Percentiles rank a stretch among this genome's conserved stretches.
Conservation (phyloP, 2,113 vertebrate genomes). For the Hylia prasina region DNA sequence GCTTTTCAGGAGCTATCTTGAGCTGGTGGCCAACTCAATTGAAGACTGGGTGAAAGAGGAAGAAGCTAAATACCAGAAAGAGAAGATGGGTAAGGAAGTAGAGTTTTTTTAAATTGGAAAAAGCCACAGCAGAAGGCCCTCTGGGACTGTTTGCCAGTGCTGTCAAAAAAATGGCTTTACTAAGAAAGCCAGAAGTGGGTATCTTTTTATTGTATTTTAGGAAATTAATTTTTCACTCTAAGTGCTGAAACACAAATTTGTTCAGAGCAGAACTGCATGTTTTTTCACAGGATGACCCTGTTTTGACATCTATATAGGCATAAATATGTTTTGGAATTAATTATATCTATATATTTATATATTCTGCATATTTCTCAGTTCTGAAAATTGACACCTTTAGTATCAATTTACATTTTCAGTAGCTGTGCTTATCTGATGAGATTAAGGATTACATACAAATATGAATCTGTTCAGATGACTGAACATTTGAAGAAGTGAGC, state of each 20-base stretch:
- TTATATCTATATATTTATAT: not conserved
- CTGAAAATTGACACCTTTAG: not conserved
- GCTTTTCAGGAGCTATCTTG: conserved; percentile 80
- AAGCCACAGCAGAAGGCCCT: not conserved
- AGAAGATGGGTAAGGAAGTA: conserved; percentile 59
- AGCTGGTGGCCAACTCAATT: conserved; percentile 80
- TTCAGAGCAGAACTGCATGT: not conserved
- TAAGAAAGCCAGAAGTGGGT: conserved; percentile 50
- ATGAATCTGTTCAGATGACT: not conserved
- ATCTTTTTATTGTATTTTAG: not conserved
- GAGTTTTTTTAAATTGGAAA: not conserved
- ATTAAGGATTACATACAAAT: not conserved
- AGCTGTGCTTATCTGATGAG: not conserved
- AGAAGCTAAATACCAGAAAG: conserved; percentile 75
- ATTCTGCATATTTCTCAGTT: not conserved
- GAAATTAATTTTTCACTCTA: not conserved
- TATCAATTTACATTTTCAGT: not conserved
- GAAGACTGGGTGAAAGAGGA: conserved; percentile 81
- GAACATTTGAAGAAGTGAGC: not conserved
- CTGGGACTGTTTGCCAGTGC: not conserved
- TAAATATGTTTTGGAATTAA: not conserved
- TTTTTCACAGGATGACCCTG: not conserved
- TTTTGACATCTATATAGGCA: not conserved
- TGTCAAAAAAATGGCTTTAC: not conserved
- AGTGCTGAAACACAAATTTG: not conserved